phyloP scores from a whole-genome alignment of 2,797 vertebrate species.

The Enteromius paludinosus region DNA sequence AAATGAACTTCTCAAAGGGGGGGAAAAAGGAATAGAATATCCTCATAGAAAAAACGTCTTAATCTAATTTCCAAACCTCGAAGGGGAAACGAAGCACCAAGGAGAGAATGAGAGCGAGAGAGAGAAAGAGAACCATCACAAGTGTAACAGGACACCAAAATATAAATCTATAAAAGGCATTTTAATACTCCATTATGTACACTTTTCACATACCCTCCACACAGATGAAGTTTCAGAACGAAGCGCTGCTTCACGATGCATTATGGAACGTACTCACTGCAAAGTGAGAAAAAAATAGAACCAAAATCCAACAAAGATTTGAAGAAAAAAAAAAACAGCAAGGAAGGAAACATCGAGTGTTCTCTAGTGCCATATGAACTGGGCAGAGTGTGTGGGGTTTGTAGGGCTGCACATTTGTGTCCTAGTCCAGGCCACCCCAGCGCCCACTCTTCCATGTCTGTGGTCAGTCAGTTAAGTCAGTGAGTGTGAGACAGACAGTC shows the following conservation, averaged over 20 bases:
- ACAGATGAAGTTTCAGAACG: slow-evolving; percentile 77
- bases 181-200: slow-evolving; percentile 93
- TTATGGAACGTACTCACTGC: slow-evolving; percentile 76
- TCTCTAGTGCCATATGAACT: slow-evolving; percentile 74
- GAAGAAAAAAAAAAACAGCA: slow-evolving; percentile 62
- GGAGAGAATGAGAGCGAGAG: slow-evolving; percentile 83
- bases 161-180: slow-evolving; percentile 88
- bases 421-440: slow-evolving; percentile 64
- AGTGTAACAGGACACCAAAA: slow-evolving; percentile 85
- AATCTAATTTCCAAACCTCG: slow-evolving; percentile 83
- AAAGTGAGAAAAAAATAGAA: slow-evolving; percentile 69
- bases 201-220: slow-evolving; percentile 91
- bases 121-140: slow-evolving; percentile 87
- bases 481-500: slow-evolving; percentile 43
- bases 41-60: slow-evolving; percentile 75
- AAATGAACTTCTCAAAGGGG: slow-evolving; percentile 70
- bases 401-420: slow-evolving; percentile 56
- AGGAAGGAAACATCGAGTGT: slow-evolving; percentile 64
- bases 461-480: slow-evolving; percentile 40
- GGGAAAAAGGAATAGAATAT: slow-evolving; percentile 75
- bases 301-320: slow-evolving; percentile 71
- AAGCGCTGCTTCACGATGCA: slow-evolving; percentile 79
- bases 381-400: slow-evolving; percentile 70
- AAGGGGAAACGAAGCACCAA: slow-evolving; percentile 84
- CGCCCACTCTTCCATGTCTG: slow-evolving; percentile 59